phyloP scores from a whole-genome alignment of 2,797 vertebrate genomes.

The Girardinus metallicus region DNA sequence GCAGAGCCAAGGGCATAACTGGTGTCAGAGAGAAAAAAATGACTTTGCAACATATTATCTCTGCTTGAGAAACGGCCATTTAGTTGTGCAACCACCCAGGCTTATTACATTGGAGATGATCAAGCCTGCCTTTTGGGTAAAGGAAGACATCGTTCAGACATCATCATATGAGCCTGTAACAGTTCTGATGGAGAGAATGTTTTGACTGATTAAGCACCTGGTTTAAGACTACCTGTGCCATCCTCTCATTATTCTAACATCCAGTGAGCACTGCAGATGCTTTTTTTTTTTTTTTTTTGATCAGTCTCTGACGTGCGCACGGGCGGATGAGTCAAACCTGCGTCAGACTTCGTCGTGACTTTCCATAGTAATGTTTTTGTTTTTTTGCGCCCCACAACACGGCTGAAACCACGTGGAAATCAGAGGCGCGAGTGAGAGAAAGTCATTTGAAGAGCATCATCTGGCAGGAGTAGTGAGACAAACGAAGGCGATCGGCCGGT shows the following conservation, averaged over 20 bases:
- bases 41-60: conserved; percentile 55
- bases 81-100: conserved; percentile 17
- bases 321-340: conserved; percentile 80
- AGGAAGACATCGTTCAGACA: background rate
- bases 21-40: conserved; percentile 72
- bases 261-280: conserved; percentile 70
- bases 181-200: background rate
- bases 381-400: conserved; percentile 45
- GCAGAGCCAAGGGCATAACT: conserved; percentile 53
- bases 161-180: background rate
- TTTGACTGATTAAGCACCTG: background rate
- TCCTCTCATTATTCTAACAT: conserved; percentile 8
- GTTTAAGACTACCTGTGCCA: conserved; percentile 27
- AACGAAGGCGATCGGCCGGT: background rate
- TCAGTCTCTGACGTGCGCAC: conserved; percentile 74
- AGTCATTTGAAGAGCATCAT: background rate
- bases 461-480: background rate
- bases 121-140: background rate
- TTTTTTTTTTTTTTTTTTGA: conserved; percentile 6
- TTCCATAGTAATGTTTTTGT: conserved; percentile 73
- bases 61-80: conserved; percentile 44
- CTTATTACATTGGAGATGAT: conserved; percentile 1
- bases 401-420: conserved; percentile 61
- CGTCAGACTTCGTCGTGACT: conserved; percentile 80
- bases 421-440: conserved; percentile 2